Conservation (phyloP, 37 sponge, comb jelly and placozoan species). For the Geodia barretti region DNA sequence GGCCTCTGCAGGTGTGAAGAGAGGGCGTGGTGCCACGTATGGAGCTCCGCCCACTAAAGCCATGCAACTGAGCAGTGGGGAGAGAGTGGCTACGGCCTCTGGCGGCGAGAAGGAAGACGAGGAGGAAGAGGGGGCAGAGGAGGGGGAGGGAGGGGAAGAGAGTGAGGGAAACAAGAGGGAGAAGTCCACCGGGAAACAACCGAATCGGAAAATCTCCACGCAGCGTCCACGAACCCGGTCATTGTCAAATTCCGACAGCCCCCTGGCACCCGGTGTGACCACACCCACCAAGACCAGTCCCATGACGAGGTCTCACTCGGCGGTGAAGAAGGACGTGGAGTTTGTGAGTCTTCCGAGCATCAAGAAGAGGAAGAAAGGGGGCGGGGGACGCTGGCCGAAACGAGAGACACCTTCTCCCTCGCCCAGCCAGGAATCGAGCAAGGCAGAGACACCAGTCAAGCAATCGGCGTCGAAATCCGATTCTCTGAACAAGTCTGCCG, state of each 20-base stretch:
- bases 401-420: background rate
- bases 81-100: background rate
- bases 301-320: slow-evolving; percentile 51
- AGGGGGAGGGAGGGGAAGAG: slow-evolving; percentile 12
- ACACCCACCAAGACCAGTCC: slow-evolving; percentile 17
- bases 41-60: slow-evolving; percentile 9
- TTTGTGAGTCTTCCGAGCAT: slow-evolving; percentile 39
- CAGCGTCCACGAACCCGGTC: background rate
- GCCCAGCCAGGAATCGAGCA: background rate
- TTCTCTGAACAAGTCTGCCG: background rate
- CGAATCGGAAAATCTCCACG: background rate
- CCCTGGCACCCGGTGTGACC: background rate
- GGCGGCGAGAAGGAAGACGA: background rate
- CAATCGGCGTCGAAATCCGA: background rate
- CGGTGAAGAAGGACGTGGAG: slow-evolving; percentile 32
- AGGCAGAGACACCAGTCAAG: background rate
- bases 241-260: slow-evolving; percentile 12
- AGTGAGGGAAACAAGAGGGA: slow-evolving; percentile 2
- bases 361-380: background rate
- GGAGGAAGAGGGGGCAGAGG: slow-evolving; percentile 8
- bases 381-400: slow-evolving; percentile 6
- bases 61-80: slow-evolving; percentile 17
- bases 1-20: background rate
- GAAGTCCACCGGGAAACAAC: background rate
- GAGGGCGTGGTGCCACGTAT: background rate